Conservation (phyloP, 2,797 vertebrate species). For the Numenius phaeopus region DNA sequence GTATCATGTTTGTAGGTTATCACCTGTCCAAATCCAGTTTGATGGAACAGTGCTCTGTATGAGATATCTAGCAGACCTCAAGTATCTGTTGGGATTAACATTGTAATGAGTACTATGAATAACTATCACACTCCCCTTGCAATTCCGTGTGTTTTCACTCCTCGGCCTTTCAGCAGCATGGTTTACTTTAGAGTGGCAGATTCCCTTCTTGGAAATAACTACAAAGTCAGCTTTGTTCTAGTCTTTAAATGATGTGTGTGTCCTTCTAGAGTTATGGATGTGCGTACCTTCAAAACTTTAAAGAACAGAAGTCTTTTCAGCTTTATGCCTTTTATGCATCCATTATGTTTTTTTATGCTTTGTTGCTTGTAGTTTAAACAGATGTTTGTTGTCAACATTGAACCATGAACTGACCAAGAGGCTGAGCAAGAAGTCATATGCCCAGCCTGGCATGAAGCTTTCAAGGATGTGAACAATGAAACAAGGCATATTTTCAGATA, state of each 20-base stretch:
- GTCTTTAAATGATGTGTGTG: not conserved
- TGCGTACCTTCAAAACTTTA: not conserved
- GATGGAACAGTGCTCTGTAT: not conserved
- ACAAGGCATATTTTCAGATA: not conserved
- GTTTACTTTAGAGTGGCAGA: not conserved
- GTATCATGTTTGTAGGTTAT: not conserved
- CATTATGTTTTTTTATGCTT: not conserved
- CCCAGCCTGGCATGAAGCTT: not conserved
- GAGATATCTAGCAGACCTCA: not conserved
- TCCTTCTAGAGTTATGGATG: not conserved
- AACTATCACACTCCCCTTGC: not conserved
- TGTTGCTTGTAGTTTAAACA: slow-evolving; percentile 4
- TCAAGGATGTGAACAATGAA: not conserved
- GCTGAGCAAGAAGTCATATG: not conserved
- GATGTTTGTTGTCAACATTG: not conserved
- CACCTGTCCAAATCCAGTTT: not conserved
- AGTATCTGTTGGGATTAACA: not conserved
- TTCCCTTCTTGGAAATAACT: not conserved
- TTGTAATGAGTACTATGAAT: not conserved
- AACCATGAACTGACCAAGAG: not conserved
- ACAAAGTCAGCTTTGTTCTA: not conserved
- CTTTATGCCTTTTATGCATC: not conserved
- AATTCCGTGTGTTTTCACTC: not conserved
- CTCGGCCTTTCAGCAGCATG: not conserved
- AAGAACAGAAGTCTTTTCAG: not conserved